Evolutionary conservation across 2,888 invertebrate genomes (phyloP).

Genomic region (Drosophila recens): DNA sequence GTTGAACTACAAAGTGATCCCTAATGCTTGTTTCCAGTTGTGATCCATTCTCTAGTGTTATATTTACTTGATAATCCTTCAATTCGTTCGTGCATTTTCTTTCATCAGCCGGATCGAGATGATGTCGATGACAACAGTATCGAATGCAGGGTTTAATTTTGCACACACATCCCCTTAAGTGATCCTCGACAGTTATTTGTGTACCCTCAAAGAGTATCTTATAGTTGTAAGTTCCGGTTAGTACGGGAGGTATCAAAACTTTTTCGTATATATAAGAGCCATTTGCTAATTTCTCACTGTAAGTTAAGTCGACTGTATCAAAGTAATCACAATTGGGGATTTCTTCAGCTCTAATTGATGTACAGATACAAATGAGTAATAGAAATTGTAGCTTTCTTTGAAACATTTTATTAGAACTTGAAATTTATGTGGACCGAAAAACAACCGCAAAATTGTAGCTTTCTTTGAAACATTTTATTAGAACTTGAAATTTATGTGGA

Average conservation of each 20-base stretch:
- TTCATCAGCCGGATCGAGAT: background rate
- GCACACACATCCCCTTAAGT: conserved; percentile 1
- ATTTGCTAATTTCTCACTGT: background rate
- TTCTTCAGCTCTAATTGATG: background rate
- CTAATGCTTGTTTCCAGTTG: background rate
- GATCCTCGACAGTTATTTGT: background rate
- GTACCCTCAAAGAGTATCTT: background rate
- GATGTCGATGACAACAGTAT: background rate
- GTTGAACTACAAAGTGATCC: background rate
- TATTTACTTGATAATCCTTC: background rate
- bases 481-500: background rate
- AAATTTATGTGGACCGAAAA: background rate
- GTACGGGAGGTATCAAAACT: background rate
- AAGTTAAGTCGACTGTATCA: background rate
- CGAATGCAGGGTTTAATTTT: background rate
- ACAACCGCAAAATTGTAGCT: background rate
- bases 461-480: background rate
- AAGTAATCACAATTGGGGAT: background rate
- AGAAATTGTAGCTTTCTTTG: background rate
- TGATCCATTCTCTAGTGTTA: background rate
- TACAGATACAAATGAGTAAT: background rate
- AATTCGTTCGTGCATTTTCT: background rate
- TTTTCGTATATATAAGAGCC: background rate
- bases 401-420: background rate
- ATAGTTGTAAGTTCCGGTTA: background rate